Conservation (phyloP, 2,113 vertebrate species). For the Sinosuthora webbiana region DNA sequence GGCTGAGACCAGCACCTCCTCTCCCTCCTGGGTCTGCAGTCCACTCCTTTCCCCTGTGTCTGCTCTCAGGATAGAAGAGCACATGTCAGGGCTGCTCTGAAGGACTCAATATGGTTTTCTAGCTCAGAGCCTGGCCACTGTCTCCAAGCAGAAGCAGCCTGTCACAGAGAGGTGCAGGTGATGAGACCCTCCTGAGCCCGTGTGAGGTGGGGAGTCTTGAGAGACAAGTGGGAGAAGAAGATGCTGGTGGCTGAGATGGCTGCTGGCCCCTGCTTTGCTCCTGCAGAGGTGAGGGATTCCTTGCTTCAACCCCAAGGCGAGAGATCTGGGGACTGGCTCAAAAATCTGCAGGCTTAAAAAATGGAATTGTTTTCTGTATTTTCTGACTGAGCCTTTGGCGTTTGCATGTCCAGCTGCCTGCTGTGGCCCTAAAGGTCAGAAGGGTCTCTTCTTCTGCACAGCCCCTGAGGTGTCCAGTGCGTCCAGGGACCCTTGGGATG, state of each 20-base stretch:
- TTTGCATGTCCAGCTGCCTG: no score
- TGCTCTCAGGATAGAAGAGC: background rate
- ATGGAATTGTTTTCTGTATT: no score
- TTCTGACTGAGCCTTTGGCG: no score
- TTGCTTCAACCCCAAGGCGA: no score
- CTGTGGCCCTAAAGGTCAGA: no score
- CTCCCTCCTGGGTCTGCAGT: background rate
- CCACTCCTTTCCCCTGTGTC: background rate
- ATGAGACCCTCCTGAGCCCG: background rate
- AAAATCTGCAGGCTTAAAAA: no score
- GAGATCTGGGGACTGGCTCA: no score
- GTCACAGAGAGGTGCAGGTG: background rate
- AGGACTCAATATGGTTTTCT: background rate
- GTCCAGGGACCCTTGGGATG: background rate
- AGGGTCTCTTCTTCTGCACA: background rate
- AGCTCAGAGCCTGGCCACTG: background rate
- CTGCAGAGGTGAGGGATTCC: no score
- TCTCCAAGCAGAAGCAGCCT: background rate
- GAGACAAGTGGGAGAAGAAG: background rate
- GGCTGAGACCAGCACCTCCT: background rate
- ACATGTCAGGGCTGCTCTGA: background rate
- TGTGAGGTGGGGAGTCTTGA: no score
- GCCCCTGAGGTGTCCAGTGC: background rate
- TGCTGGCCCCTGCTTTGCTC: no score
- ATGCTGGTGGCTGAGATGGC: no score